Evolutionary conservation across 2,113 vertebrate genomes (phyloP).

Genomic region (Apteryx mantelli): DNA sequence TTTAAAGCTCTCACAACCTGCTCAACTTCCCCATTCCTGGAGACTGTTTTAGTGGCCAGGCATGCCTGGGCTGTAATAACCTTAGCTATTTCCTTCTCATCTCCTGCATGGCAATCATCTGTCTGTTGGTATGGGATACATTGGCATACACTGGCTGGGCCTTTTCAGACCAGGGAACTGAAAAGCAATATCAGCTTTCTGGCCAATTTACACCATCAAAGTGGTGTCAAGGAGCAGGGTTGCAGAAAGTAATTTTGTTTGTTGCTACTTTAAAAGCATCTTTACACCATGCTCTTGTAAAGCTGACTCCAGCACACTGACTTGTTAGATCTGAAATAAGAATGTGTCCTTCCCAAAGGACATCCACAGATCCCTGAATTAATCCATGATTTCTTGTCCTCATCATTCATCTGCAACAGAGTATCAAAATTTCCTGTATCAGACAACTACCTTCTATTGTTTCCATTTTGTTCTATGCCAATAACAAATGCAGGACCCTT

Average conservation of each 20-base stretch:
- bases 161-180: background rate
- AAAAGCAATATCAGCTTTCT: background rate
- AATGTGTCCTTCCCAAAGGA: background rate
- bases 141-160: accelerated
- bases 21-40: background rate
- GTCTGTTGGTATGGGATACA: background rate
- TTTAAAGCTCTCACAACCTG: background rate
- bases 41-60: background rate
- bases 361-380: background rate
- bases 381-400: background rate
- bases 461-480: constrained; percentile 2
- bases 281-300: background rate
- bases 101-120: background rate
- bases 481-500: background rate
- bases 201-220: background rate
- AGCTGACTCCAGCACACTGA: background rate
- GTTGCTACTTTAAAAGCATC: background rate
- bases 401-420: background rate
- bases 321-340: background rate
- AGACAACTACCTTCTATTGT: background rate
- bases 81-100: background rate
- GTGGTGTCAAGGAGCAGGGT: background rate
- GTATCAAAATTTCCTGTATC: constrained; percentile 5
- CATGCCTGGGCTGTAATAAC: background rate
- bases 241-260: background rate